Percentiles rank a stretch among this genome's conserved stretches.
These are phyloP conservation scores for Triplophysa rosa DNA, from an alignment of 2,113 vertebrate genomes.

Conservation along the genomic window DNA sequence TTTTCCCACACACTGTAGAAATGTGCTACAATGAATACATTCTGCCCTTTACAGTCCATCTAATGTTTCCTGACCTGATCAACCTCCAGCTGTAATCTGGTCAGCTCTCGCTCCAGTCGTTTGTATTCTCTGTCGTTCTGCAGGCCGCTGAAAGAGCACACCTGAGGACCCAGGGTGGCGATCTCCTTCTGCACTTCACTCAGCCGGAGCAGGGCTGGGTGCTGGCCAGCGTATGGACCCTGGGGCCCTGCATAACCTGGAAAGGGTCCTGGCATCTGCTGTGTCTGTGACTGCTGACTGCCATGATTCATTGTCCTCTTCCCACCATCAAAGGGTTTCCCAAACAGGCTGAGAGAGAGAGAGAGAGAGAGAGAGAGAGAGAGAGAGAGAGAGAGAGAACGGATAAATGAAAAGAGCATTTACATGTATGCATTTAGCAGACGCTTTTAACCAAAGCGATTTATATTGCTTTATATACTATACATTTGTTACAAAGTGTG, in stretches of 20 bases:
- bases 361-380: background rate
- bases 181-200: constrained; percentile 90
- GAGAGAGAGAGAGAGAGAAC: background rate
- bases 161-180: constrained; percentile 86
- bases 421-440: too few species aligned
- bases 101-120: constrained; percentile 85
- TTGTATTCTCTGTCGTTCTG: constrained; percentile 87
- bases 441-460: too few species aligned
- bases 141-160: constrained; percentile 86
- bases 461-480: too few species aligned
- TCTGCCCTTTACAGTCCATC: background rate
- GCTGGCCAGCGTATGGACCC: constrained; percentile 63
- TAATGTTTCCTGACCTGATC: constrained; percentile 74
- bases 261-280: constrained; percentile 60
- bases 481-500: too few species aligned
- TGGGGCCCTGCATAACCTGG: constrained; percentile 26
- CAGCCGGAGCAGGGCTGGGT: constrained; percentile 85
- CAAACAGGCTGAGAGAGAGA: constrained; percentile 72
- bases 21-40: too few species aligned
- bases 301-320: constrained; percentile 90
- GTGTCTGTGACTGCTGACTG: constrained; percentile 66
- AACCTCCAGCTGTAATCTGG: constrained; percentile 87
- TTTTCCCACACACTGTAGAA: too few species aligned
- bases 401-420: too few species aligned
- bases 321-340: constrained; percentile 77